phyloP scores from a whole-genome alignment of 2,888 invertebrate genomes.

The Drosophila kuntzei region DNA sequence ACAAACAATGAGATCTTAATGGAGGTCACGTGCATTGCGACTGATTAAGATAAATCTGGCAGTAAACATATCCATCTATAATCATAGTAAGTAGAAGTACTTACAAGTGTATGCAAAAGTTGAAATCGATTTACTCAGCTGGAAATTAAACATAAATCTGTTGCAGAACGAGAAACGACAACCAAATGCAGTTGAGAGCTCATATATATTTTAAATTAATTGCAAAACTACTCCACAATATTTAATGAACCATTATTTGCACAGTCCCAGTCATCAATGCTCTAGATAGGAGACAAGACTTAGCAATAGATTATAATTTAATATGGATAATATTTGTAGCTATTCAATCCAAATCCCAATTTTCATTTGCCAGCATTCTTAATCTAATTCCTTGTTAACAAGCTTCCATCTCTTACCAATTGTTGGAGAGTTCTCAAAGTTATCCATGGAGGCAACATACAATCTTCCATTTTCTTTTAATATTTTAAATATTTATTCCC shows the following conservation, averaged over 20 bases:
- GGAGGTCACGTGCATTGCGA: conserved; percentile 55
- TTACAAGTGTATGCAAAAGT: conserved; percentile 3
- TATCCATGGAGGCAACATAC: too few relatives aligned
- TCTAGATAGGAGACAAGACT: background rate
- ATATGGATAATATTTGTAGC: background rate
- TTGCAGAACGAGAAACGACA: background rate
- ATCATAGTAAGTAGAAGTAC: background rate
- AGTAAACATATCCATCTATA: conserved; percentile 6
- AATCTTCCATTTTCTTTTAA: too few relatives aligned
- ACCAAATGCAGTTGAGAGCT: background rate
- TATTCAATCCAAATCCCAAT: background rate
- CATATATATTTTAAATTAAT: conserved; percentile 11
- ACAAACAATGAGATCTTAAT: conserved; percentile 57
- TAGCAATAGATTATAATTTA: background rate
- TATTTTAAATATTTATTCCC: too few relatives aligned
- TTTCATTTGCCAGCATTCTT: background rate
- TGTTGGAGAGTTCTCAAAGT: too few relatives aligned
- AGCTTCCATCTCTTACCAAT: too few relatives aligned
- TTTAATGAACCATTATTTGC: conserved; percentile 3
- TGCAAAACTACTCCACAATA: background rate
- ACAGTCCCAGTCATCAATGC: background rate
- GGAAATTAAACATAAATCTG: conserved; percentile 44
- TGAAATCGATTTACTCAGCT: conserved; percentile 14
- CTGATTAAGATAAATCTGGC: conserved; percentile 35
- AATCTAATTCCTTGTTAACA: too few relatives aligned